Conservation (phyloP, 2,888 invertebrate species). For the Sarcophaga subvicina region DNA sequence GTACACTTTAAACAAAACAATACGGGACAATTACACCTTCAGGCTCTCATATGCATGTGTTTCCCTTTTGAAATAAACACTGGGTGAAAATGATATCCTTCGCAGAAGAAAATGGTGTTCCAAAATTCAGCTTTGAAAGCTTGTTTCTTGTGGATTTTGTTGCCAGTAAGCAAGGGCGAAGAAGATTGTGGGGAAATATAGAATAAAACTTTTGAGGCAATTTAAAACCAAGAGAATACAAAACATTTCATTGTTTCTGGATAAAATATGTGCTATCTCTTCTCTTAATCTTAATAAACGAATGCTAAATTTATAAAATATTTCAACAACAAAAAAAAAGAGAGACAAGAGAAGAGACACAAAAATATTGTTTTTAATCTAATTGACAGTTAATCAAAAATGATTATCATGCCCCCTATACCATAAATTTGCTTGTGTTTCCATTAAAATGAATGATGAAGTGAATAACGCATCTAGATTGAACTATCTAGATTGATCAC, state of each 20-base stretch:
- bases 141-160: no score
- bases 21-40: no score
- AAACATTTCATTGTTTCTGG: not conserved
- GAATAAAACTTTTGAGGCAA: not conserved
- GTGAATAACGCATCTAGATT: not conserved
- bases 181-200: not conserved
- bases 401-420: constrained; percentile 27
- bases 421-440: not conserved
- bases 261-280: not conserved
- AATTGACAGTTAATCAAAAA: constrained; percentile 46
- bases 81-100: no score
- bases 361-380: constrained; percentile 23
- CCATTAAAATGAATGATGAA: not conserved
- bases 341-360: not conserved
- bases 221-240: not conserved
- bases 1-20: no score
- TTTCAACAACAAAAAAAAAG: not conserved
- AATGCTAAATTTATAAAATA: not conserved
- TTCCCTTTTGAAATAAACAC: no score
- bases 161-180: no score
- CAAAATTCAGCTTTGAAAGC: no score
- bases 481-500: no score
- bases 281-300: not conserved
- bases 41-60: no score
- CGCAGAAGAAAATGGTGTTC: no score